A percentile compares a stretch with the other conserved stretches of the same genome.
These are phyloP conservation scores for Ryuthela nishihirai DNA, from an alignment of 2,888 invertebrate genomes.

Conservation along the genomic window DNA sequence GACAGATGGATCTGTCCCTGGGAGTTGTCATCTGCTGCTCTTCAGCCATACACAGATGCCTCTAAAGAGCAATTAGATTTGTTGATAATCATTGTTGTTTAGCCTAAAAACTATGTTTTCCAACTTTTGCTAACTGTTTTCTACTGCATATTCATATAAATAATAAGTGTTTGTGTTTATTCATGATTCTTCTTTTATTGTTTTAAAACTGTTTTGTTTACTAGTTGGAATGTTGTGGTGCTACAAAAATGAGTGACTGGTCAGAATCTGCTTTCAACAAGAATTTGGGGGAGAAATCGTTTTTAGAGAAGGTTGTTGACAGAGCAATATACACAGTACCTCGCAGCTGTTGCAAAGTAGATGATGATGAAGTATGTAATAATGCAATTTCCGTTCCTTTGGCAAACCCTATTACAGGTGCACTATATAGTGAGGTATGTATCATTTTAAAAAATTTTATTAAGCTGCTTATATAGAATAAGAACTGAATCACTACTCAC, in stretches of 20 bases:
- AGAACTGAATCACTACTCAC: no score
- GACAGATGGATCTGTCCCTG: no score
- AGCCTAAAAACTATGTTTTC: no score
- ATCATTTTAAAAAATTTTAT: neutral
- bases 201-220: slow-evolving; percentile 42
- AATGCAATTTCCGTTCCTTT: slow-evolving; percentile 12
- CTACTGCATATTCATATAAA: no score
- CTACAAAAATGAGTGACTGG: slow-evolving; percentile 68
- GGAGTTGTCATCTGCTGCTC: no score
- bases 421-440: slow-evolving; percentile 17
- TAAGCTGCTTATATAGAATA: neutral
- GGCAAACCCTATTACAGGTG: slow-evolving; percentile 8
- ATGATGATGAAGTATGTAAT: slow-evolving; percentile 10
- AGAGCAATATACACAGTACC: slow-evolving; percentile 21
- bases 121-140: no score
- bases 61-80: no score
- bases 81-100: no score
- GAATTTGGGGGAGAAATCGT: slow-evolving; percentile 11
- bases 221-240: slow-evolving; percentile 74
- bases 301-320: neutral
- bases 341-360: slow-evolving; percentile 14
- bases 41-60: no score
- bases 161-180: no score
- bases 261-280: slow-evolving; percentile 46
- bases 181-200: no score